Percentiles rank a stretch among this genome's conserved stretches.
phyloP scores from a whole-genome alignment of 2,113 vertebrate genomes.

The Mustela nigripes region DNA sequence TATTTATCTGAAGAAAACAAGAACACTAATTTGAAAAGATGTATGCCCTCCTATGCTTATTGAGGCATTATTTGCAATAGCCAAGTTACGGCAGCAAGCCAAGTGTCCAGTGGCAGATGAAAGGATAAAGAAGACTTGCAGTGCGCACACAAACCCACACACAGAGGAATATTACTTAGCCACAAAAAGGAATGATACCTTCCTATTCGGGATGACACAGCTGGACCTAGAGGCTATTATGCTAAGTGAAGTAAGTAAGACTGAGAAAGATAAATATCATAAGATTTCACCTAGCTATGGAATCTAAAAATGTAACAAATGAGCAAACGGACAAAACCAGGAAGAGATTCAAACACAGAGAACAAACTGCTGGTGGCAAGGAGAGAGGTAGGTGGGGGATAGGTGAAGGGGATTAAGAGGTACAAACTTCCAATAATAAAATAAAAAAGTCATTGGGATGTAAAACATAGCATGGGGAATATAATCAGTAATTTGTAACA shows the following conservation, averaged over 20 bases:
- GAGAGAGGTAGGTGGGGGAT: not conserved
- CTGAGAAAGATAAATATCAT: not conserved
- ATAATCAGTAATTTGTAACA: not conserved
- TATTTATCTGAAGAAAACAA: not conserved
- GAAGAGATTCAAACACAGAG: not conserved
- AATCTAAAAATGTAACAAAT: not conserved
- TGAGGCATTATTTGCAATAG: not conserved
- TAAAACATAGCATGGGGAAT: not conserved
- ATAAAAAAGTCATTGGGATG: not conserved
- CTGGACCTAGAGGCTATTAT: not conserved
- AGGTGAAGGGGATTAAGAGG: not conserved
- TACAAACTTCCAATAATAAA: not conserved
- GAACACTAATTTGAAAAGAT: not conserved
- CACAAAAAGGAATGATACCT: not conserved
- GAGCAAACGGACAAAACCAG: not conserved
- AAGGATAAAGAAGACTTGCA: not conserved
- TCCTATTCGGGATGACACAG: not conserved
- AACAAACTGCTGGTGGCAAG: not conserved
- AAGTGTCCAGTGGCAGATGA: not conserved
- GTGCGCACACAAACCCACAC: not conserved
- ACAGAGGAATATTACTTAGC: not conserved
- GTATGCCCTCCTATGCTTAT: not conserved
- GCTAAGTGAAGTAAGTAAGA: not conserved
- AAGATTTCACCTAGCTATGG: not conserved
- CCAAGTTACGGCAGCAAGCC: not conserved